Evolutionary conservation across 1,140 invertebrate genomes (phyloP).

Genomic region (Trichoplusia ni): DNA sequence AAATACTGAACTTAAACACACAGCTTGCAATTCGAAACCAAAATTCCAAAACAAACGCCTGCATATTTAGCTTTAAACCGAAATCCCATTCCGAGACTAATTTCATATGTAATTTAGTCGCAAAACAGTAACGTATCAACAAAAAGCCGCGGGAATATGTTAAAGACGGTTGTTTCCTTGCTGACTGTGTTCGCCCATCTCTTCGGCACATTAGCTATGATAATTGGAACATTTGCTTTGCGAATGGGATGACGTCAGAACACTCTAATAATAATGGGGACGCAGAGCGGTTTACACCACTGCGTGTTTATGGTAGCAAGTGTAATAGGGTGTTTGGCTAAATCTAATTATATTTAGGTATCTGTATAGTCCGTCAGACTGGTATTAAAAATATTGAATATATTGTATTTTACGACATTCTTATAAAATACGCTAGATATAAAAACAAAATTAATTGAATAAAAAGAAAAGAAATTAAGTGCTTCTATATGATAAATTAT

Average conservation of each 20-base stretch:
- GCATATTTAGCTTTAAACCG: slow-evolving; percentile 1
- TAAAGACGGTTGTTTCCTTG: slow-evolving; percentile 43
- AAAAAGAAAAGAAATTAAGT: too few species aligned
- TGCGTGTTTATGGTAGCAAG: slow-evolving; percentile 43
- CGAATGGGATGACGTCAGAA: slow-evolving; percentile 57
- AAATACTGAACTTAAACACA: too few species aligned
- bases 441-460: too few species aligned
- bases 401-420: too few species aligned
- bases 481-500: too few species aligned
- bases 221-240: slow-evolving; percentile 75
- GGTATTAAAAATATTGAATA: too few species aligned
- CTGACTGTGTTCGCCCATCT: slow-evolving; percentile 44
- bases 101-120: slow-evolving; percentile 21
- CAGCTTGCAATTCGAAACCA: too few species aligned
- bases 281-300: slow-evolving; percentile 34
- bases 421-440: too few species aligned
- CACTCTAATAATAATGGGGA: slow-evolving; percentile 58
- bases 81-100: slow-evolving; percentile 10
- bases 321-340: too few species aligned
- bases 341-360: too few species aligned
- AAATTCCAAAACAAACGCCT: not conserved
- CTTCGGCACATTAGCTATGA: slow-evolving; percentile 70
- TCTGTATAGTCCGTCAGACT: too few species aligned
- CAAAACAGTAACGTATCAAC: slow-evolving; percentile 28
- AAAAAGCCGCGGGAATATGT: slow-evolving; percentile 37